phyloP scores from a whole-genome alignment of 2,797 vertebrate genomes.

The Limnodromus scolopaceus region DNA sequence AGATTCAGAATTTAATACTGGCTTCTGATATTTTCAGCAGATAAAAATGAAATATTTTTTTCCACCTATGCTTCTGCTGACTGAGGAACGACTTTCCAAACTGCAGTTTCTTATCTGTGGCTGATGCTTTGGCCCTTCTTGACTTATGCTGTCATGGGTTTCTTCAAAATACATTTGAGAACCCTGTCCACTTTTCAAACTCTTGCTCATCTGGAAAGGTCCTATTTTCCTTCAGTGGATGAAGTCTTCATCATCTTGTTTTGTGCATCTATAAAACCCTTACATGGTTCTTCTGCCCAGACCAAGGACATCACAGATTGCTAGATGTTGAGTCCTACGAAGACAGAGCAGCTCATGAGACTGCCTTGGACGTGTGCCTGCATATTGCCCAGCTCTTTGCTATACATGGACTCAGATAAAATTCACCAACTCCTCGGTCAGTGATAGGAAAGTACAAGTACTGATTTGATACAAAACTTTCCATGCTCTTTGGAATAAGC shows the following conservation, averaged over 20 bases:
- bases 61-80: background rate
- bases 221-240: background rate
- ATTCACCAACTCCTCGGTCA: background rate
- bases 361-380: background rate
- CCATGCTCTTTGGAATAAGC: background rate
- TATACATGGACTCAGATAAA: background rate
- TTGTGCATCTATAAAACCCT: background rate
- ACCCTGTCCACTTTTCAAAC: background rate
- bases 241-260: background rate
- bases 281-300: background rate
- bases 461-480: background rate
- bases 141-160: background rate
- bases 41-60: background rate
- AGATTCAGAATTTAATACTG: background rate
- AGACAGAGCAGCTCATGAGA: background rate
- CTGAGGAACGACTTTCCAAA: background rate
- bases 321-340: background rate
- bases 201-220: background rate
- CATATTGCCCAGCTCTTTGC: background rate
- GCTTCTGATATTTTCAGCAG: background rate
- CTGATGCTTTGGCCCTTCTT: background rate
- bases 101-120: background rate
- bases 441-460: background rate
- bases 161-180: background rate
- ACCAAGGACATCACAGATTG: background rate